These are phyloP conservation scores for Motacilla alba DNA, from an alignment of 2,113 vertebrate species.

Conservation along the genomic window DNA sequence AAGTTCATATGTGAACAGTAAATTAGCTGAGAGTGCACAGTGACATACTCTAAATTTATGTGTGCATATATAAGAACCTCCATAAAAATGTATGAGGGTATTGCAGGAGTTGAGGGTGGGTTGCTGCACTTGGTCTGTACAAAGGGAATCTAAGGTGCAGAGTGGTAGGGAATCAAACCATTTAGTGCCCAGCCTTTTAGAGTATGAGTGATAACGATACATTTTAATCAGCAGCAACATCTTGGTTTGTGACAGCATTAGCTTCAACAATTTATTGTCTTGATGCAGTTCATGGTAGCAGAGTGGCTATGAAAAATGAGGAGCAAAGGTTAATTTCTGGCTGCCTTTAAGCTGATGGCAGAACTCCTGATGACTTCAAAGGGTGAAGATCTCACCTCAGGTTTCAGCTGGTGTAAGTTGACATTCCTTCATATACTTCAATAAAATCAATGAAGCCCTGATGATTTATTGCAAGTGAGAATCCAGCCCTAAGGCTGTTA, in stretches of 20 bases:
- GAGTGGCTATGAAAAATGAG: neutral
- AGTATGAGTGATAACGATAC: neutral
- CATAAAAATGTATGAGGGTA: neutral
- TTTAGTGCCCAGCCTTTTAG: neutral
- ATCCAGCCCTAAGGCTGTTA: slow-evolving; percentile 35
- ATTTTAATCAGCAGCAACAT: neutral
- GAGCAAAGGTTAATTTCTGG: slow-evolving; percentile 34
- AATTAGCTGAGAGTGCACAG: slow-evolving; percentile 7
- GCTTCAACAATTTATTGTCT: neutral
- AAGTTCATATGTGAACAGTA: neutral
- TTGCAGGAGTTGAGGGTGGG: neutral
- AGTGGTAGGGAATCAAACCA: neutral
- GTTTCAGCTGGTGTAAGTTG: slow-evolving; percentile 11
- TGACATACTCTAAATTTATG: neutral
- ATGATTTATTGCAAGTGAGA: slow-evolving; percentile 53
- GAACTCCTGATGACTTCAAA: neutral
- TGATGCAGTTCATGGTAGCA: neutral
- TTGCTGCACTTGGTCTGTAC: neutral
- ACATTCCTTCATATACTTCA: slow-evolving; percentile 29
- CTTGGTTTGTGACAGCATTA: neutral
- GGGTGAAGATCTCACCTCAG: slow-evolving; percentile 9
- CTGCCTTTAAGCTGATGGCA: slow-evolving; percentile 9
- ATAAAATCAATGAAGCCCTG: slow-evolving; percentile 29
- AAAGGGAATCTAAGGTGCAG: neutral
- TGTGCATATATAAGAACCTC: neutral